Percentiles rank a stretch among this genome's conserved stretches.
Evolutionary conservation across 1,140 invertebrate genomes (phyloP).

Genomic region (Drosophila busckii): DNA sequence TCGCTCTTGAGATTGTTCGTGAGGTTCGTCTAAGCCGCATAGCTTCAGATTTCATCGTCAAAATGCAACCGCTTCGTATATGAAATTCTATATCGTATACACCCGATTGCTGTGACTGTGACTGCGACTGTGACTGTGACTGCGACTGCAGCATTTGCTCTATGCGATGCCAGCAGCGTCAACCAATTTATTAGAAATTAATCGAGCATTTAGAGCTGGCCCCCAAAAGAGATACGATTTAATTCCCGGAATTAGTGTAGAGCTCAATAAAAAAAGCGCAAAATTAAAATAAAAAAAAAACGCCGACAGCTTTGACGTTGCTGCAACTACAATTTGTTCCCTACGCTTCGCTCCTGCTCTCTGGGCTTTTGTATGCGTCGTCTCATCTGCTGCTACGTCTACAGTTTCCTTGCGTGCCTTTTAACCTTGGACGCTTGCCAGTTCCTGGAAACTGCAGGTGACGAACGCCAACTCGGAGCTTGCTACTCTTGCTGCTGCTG

Average conservation of each 20-base stretch:
- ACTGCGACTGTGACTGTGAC: conserved; percentile 12
- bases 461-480: conserved; percentile 28
- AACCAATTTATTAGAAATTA: conserved; percentile 77
- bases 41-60: conserved; percentile 42
- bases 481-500: conserved; percentile 4
- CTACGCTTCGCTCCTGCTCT: neutral
- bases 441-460: conserved; percentile 74
- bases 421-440: conserved; percentile 31
- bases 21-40: conserved; percentile 13
- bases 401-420: conserved; percentile 13
- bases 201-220: conserved; percentile 66
- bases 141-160: conserved; percentile 58
- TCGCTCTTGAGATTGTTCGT: neutral
- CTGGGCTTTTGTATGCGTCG: conserved; percentile 1
- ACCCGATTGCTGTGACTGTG: neutral
- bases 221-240: conserved; percentile 71
- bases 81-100: conserved; percentile 32
- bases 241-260: conserved; percentile 59
- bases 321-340: conserved; percentile 31
- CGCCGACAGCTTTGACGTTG: conserved; percentile 37
- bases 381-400: conserved; percentile 37
- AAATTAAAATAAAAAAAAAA: too few species aligned
- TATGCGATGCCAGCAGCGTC: conserved; percentile 18
- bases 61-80: conserved; percentile 30
- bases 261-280: too few species aligned